Conservation (phyloP, 2,888 invertebrate genomes). For the Pristionchus japonicus region DNA sequence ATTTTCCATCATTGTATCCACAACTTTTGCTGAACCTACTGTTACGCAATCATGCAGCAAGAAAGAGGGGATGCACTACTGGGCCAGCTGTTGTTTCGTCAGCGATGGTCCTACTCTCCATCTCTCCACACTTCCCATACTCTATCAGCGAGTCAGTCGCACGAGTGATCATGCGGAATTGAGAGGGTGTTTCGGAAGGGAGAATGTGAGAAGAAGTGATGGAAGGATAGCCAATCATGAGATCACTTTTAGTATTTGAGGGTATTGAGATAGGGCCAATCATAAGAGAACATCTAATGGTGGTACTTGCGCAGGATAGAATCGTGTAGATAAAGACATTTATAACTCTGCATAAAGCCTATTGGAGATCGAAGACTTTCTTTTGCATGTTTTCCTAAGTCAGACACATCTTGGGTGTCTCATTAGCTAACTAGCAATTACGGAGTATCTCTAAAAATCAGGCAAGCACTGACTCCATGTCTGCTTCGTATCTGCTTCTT, state of each 20-base stretch:
- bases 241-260: background rate
- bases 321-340: too few species aligned
- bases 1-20: too few species aligned
- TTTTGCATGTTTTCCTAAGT: too few species aligned
- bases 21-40: too few species aligned
- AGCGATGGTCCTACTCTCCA: too few species aligned
- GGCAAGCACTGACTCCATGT: background rate
- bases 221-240: conserved; percentile 14
- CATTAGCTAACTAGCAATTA: background rate
- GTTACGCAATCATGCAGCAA: conserved; percentile 34
- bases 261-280: background rate
- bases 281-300: background rate
- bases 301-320: too few species aligned
- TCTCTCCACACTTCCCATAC: background rate
- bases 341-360: too few species aligned
- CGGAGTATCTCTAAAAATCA: background rate
- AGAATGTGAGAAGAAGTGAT: background rate
- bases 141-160: background rate
- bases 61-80: background rate
- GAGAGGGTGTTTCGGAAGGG: background rate
- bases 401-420: too few species aligned
- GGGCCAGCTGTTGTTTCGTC: conserved; percentile 28
- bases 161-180: background rate
- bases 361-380: too few species aligned
- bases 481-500: too few species aligned